Base-by-base conservation (phyloP, 2,797 vertebrate genomes). In the Oreochromis grahami region DNA sequence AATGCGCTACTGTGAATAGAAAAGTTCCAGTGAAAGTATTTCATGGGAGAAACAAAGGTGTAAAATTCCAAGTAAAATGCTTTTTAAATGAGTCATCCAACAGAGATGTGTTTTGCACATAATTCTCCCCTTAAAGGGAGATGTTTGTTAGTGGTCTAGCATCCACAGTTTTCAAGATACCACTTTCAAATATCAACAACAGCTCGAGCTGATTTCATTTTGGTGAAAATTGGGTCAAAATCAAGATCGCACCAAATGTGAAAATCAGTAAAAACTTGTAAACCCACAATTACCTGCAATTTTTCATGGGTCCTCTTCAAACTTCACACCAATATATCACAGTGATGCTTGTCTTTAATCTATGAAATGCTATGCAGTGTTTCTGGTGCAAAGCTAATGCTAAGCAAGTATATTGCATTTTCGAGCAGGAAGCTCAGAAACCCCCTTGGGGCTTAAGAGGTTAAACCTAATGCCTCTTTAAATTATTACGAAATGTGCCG, bases 401-500 rank as follows among this genome's bases (percentile, higher is more conserved):
- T 43, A 43, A 41, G 38, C 4, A 5, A 43, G 41, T 5, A 19
- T n/a, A n/a, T n/a, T n/a, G n/a, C n/a, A n/a, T n/a, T n/a, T n/a
- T n/a, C n/a, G n/a, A n/a, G n/a, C n/a, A n/a, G n/a, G n/a, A n/a
- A n/a, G n/a, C n/a, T n/a, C n/a, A n/a, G n/a, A n/a, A n/a, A n/a
- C n/a, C n/a, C n/a, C n/a, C n/a, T n/a, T n/a, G n/a, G n/a, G n/a
- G n/a, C n/a, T n/a, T n/a, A n/a, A n/a, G n/a, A n/a, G n/a, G n/a
- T n/a, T n/a, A 1, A 77, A 77, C 50, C 15, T 21, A 41, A 8
- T 48, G 41, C 24, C 21, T 72, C 24, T 72, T 72, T 29, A 7
- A 32, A 7, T 52, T 8, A 72, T 91, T 88, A 29, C 6, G 7
- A 87, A 89, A 92, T 81, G 2, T 79, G 63, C 76, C 7, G 63